Evolutionary conservation across 2,113 vertebrate genomes (phyloP).

Genomic region (Corydoras maculifer): DNA sequence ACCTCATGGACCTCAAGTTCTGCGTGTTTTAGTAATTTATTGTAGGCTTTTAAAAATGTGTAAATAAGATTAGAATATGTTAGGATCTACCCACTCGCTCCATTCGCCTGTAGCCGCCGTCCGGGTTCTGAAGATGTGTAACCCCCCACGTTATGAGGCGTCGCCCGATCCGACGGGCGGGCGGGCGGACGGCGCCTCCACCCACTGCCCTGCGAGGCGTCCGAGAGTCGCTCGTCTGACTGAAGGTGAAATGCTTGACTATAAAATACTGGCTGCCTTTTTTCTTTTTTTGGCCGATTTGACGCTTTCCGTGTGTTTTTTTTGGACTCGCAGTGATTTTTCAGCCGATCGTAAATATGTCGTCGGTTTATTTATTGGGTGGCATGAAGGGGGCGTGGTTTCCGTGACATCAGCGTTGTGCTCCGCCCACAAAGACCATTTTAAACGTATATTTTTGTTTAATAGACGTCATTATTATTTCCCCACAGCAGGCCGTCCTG

Average conservation of each 20-base stretch:
- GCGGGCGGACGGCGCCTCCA: conserved; percentile 35
- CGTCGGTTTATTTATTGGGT: no score
- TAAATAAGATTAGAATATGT: conserved; percentile 47
- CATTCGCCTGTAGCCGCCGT: conserved; percentile 42
- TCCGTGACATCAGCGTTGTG: no score
- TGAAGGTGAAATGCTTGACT: conserved; percentile 34
- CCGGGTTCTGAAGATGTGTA: conserved; percentile 50
- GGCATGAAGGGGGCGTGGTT: no score
- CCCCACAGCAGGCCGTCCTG: no score
- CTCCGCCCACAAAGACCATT: no score
- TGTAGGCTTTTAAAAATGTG: conserved; percentile 68
- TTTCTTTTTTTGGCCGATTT: not conserved
- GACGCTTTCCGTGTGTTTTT: not conserved
- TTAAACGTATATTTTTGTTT: no score
- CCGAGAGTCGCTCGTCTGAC: conserved; percentile 39
- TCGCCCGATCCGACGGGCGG: no score
- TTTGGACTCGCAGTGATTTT: not conserved
- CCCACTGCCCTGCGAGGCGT: conserved; percentile 30
- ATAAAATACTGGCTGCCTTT: conserved; percentile 49
- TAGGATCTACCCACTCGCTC: conserved; percentile 53
- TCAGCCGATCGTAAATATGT: no score
- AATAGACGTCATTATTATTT: no score
- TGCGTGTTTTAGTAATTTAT: conserved; percentile 73
- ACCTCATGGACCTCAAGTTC: conserved; percentile 16
- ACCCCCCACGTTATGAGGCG: conserved; percentile 20